Evolutionary conservation across 2,113 vertebrate species (phyloP).

Genomic region (Charadrius vociferus): DNA sequence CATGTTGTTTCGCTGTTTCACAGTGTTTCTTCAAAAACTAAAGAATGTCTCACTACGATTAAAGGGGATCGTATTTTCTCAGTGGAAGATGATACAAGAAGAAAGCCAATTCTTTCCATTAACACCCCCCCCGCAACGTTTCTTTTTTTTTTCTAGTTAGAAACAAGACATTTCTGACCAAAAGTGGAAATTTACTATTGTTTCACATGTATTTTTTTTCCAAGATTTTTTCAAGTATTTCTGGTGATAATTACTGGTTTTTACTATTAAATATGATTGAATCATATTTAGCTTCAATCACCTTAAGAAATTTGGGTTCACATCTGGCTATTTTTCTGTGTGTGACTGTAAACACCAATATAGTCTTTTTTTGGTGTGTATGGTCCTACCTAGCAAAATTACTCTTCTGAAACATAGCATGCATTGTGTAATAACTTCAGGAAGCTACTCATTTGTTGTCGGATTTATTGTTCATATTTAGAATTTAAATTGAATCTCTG

Average conservation of each 20-base stretch:
- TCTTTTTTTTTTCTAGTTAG: background rate
- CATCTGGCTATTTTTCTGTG: background rate
- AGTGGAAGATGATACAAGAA: background rate
- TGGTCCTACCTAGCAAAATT: background rate
- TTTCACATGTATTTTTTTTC: background rate
- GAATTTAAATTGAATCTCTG: background rate
- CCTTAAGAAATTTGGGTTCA: background rate
- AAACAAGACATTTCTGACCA: background rate
- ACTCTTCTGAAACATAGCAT: background rate
- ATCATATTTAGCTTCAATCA: background rate
- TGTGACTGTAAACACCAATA: background rate
- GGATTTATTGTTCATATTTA: slow-evolving; percentile 19
- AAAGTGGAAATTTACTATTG: background rate
- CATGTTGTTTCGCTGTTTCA: background rate
- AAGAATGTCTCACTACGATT: background rate
- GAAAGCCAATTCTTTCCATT: background rate
- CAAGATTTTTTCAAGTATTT: background rate
- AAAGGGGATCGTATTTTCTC: background rate
- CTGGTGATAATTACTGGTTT: background rate
- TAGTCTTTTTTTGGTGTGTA: background rate
- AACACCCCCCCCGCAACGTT: background rate
- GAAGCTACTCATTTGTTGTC: slow-evolving; percentile 23
- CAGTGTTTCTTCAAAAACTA: background rate
- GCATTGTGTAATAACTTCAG: background rate
- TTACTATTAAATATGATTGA: background rate